phyloP scores from a whole-genome alignment of 2,888 invertebrate genomes.

The Drosophila siamana region DNA sequence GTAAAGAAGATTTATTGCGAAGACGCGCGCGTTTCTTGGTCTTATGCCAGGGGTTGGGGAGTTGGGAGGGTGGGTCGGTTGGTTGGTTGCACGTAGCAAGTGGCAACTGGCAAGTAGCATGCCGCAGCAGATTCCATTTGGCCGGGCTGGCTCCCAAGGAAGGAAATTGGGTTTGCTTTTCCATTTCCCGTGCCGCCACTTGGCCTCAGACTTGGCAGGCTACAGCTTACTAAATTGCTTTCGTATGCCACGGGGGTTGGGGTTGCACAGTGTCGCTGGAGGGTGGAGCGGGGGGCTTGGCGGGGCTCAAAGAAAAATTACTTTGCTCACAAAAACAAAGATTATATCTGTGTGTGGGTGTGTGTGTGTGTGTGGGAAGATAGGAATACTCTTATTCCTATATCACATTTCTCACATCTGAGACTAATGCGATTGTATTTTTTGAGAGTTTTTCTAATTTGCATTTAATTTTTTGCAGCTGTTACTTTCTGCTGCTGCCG shows the following conservation, averaged over 20 bases:
- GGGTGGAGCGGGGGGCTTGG: no score
- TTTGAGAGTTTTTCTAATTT: constrained; percentile 78
- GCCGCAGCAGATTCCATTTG: constrained; percentile 72
- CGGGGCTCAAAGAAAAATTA: constrained; percentile 76
- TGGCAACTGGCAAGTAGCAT: constrained; percentile 51
- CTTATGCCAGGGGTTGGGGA: constrained; percentile 8
- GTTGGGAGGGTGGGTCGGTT: constrained; percentile 19
- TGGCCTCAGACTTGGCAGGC: constrained; percentile 62
- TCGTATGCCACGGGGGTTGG: constrained; percentile 44
- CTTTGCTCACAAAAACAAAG: constrained; percentile 62
- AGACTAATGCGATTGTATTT: constrained; percentile 79
- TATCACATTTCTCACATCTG: constrained; percentile 80
- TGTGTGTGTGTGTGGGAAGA: constrained; percentile 42
- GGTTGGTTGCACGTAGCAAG: constrained; percentile 71
- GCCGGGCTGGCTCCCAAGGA: constrained; percentile 58
- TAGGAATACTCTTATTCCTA: constrained; percentile 59
- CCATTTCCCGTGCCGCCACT: constrained; percentile 66
- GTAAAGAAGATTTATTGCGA: constrained; percentile 85
- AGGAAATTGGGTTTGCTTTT: constrained; percentile 80
- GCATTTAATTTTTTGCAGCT: constrained; percentile 82
- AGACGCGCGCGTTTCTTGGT: constrained; percentile 84
- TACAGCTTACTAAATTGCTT: constrained; percentile 76
- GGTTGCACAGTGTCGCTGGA: neutral
- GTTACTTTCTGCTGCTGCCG: constrained; percentile 59
- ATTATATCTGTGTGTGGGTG: constrained; percentile 43